phyloP scores from a whole-genome alignment of 2,113 vertebrate species.

The Actenoides hombroni region DNA sequence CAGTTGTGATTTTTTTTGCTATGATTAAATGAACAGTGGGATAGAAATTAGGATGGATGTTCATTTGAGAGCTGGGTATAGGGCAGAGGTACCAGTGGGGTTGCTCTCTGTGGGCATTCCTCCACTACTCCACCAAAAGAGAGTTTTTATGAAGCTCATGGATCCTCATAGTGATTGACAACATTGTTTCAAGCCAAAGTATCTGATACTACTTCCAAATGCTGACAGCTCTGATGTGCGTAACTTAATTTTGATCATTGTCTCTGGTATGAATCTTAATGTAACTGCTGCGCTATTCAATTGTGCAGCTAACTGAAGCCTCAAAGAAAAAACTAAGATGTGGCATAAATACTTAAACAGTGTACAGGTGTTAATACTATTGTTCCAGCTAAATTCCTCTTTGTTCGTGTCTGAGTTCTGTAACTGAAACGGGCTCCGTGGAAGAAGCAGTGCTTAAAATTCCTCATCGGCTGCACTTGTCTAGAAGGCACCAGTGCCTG shows the following conservation, averaged over 20 bases:
- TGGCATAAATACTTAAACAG: not conserved
- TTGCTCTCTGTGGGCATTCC: not conserved
- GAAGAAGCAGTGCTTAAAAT: not conserved
- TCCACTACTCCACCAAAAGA: not conserved
- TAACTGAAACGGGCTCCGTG: not conserved
- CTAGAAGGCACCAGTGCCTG: not conserved
- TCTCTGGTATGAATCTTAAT: not conserved
- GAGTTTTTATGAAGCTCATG: not conserved
- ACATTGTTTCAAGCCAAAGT: not conserved
- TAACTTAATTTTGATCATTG: not conserved
- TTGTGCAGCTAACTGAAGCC: not conserved
- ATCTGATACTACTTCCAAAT: not conserved
- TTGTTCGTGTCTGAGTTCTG: not conserved
- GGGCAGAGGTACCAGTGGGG: rapidly evolving
- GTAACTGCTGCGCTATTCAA: not conserved
- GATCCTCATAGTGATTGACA: rapidly evolving
- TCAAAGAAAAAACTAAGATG: not conserved
- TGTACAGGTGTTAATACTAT: not conserved
- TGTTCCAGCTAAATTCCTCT: not conserved
- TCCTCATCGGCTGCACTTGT: not conserved
- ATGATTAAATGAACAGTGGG: not conserved
- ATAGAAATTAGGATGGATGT: not conserved
- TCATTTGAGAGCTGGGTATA: not conserved
- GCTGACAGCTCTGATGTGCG: rapidly evolving
- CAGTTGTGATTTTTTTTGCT: not conserved